Evolutionary conservation across 1,140 invertebrate genomes (phyloP), one percentile per base, ranked within the genome.

Genomic region (Aphaenogaster rudis): DNA sequence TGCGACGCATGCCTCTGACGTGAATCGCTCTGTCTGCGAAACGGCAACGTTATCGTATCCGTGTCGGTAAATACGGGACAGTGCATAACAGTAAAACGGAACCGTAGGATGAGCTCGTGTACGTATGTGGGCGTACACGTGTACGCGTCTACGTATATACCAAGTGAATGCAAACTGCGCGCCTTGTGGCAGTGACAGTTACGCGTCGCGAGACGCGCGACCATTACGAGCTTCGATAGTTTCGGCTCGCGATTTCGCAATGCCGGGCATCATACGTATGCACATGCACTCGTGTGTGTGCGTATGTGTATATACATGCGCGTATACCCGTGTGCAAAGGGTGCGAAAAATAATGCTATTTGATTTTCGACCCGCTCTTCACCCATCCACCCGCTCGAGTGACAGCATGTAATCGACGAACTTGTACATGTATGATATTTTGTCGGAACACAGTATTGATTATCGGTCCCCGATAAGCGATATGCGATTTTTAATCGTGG

Each of bases 161-260:
- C 28, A 13, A 64, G n/a, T 17, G 61, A 88, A 87, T 36, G 42
- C 36, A 28, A 64, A 42, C n/a, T 3, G 57, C 28, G 50, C 45
- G 17, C 17, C 36, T 81, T 54, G 66, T 63, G 86, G 13, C 28
- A 13, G 13, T 76, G 86, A 82, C 69, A 88, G 78, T 48, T 64
- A 69, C 54, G 45, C 21, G n/a, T 50, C 72, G 69, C 66, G 61
- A 84, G 69, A 81, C 71, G 52, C 8, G 48, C 42, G 57, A 71
- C 67, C 80, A 69, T 82, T 88, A 81, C 67, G 77, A 88, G 61
- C 45, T 52, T 59, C 28, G 45, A 88, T 69, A 88, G 78, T 82
- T 82, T 82, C 21, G 59, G 36, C 59, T 6, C 50, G 13, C 13
- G 36, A 71, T 39, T 66, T 48, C n/a, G 21, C n/a, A 28, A 39